Evolutionary conservation across 2,797 vertebrate genomes (phyloP), one percentile per base, ranked within the genome.

Genomic region (Danio jaintianensis): DNA sequence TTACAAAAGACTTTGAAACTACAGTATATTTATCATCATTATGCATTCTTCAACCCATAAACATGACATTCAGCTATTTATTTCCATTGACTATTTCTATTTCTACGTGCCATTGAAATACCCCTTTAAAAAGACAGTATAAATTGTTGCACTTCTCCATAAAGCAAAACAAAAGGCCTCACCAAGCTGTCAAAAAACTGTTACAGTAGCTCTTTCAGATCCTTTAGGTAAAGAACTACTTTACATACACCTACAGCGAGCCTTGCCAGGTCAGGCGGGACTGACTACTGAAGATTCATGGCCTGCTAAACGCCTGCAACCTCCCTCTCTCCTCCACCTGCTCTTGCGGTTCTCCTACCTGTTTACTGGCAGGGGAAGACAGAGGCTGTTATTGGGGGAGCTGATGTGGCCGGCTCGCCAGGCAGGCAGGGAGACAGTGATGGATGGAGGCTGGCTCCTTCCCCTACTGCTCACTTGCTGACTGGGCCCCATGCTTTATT

Each of bases 401-500:
- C 88, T 86, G 84, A 88, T 91, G 90, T 89, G 89, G 89, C 92
- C 88, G 88, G 89, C 92, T 91, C 83, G 90, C 92, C 92, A 92
- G 92, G 93, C 90, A 92, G 91, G 85, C 74, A 86, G 86, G 63
- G 84, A 92, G 96, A 95, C 93, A 72, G 90, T 97, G 96, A 97
- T 95, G 91, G 93, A 97, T 96, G 94, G 91, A 90, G 90, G 91
- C 91, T 93, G 89, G 93, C 93, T 91, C 85, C 88, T 89, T 89
- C 87, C 92, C 89, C 93, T 90, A 91, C 91, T 91, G 90, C 94
- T 88, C 94, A 93, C 92, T 95, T 96, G 94, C 95, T 97, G 96
- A 96, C 95, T 95, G 93, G 93, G 94, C 90, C 91, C 85, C 88
- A 96, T 96, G 94, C 94, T 92, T 97, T 95, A 96, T 96, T 95